phyloP scores from a whole-genome alignment of 2,797 vertebrate genomes.

The Mormyrus proboscirostris region DNA sequence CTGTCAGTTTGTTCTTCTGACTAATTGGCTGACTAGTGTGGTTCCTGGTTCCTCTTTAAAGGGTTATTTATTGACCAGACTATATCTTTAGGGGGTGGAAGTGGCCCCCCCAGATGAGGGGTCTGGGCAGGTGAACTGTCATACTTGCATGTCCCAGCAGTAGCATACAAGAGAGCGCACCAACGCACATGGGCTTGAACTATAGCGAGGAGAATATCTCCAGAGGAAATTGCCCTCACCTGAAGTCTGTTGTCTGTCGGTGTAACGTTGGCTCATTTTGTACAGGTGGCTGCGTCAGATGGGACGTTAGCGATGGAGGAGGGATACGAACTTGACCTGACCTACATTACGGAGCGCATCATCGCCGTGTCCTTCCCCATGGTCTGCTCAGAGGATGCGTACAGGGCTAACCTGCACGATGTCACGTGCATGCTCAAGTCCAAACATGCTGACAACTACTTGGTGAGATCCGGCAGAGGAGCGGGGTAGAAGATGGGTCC shows the following conservation, averaged over 20 bases:
- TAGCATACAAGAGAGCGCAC: neutral
- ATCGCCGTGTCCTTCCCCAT: slow-evolving; percentile 71
- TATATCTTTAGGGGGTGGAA: neutral
- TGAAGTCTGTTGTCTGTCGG: neutral
- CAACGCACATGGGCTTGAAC: neutral
- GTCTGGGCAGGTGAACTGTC: neutral
- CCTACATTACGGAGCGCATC: slow-evolving; percentile 82
- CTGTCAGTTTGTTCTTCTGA: neutral
- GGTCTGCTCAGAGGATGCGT: slow-evolving; percentile 63
- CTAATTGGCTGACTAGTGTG: neutral
- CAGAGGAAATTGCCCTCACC: neutral
- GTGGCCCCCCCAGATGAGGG: neutral
- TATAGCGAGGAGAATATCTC: neutral
- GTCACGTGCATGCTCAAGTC: slow-evolving; percentile 77
- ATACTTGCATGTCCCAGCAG: neutral
- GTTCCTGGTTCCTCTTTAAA: neutral
- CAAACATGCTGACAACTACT: slow-evolving; percentile 79
- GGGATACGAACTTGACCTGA: slow-evolving; percentile 68
- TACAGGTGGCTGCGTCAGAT: slow-evolving; percentile 40
- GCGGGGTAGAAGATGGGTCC: neutral
- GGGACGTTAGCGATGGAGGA: slow-evolving; percentile 65
- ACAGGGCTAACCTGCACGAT: slow-evolving; percentile 65
- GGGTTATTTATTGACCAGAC: neutral
- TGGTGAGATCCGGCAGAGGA: slow-evolving; percentile 59
- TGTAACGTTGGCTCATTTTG: neutral